A percentile compares a stretch with the other conserved stretches of the same genome.
These are phyloP conservation scores for Mus pahari DNA, from an alignment of 2,113 vertebrate species.

Conservation along the genomic window DNA sequence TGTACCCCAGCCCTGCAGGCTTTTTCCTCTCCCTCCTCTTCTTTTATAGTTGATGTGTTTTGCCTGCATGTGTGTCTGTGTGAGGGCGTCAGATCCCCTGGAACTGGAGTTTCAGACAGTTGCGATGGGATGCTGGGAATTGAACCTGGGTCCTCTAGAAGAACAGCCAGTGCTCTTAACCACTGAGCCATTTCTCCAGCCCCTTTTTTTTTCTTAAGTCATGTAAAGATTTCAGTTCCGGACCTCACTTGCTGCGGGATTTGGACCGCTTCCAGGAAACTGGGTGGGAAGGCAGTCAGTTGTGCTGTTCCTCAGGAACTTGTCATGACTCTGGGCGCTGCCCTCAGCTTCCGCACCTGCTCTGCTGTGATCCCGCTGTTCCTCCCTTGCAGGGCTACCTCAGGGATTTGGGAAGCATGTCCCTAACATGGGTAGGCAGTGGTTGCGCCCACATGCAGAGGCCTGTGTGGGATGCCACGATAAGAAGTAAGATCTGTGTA, in stretches of 20 bases:
- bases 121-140: not conserved
- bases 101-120: not conserved
- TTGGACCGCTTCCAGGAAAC: not conserved
- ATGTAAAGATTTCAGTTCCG: not conserved
- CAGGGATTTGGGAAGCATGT: not conserved
- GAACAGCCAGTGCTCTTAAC: not conserved
- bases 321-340: not conserved
- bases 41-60: not conserved
- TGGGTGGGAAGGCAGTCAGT: not conserved
- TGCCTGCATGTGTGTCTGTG: not conserved
- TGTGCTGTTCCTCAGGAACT: not conserved
- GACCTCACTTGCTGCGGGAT: not conserved
- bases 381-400: not conserved
- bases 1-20: not conserved
- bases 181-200: not conserved
- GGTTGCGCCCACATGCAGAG: not conserved
- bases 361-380: not conserved
- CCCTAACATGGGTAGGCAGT: not conserved
- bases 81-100: not conserved
- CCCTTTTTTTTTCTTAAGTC: not conserved
- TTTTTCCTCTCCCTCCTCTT: not conserved
- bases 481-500: slow-evolving; percentile 37
- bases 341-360: not conserved
- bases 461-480: not conserved
- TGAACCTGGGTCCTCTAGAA: not conserved